Evolutionary conservation across 2,113 vertebrate species (phyloP).

Genomic region (Forbesichthys papilliferus): DNA sequence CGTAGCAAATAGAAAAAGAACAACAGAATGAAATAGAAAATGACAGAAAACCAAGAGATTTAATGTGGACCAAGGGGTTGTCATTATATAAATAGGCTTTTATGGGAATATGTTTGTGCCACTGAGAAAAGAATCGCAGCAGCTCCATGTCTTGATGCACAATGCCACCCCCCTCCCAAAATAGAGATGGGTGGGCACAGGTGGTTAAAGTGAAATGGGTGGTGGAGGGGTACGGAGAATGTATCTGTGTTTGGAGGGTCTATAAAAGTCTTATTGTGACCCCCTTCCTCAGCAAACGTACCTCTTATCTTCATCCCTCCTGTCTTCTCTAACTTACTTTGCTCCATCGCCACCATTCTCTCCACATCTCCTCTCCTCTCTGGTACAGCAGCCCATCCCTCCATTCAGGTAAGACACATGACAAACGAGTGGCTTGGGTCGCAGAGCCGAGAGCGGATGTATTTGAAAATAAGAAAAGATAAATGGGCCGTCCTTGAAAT

Average conservation of each 20-base stretch:
- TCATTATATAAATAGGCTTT: slow-evolving; percentile 30
- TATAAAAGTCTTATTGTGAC: slow-evolving; percentile 56
- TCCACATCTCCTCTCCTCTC: slow-evolving; percentile 8
- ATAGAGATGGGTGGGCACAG: slow-evolving; percentile 34
- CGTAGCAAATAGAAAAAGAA: too few species aligned
- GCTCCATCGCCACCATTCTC: slow-evolving; percentile 22
- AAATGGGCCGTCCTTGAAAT: neutral
- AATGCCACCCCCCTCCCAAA: slow-evolving; percentile 26
- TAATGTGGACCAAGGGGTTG: too few species aligned
- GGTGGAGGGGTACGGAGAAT: neutral
- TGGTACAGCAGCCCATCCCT: slow-evolving; percentile 33
- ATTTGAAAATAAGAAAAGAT: neutral
- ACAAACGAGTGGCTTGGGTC: neutral
- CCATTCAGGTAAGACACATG: slow-evolving; percentile 46
- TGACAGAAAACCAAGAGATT: too few species aligned
- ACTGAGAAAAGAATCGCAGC: slow-evolving; percentile 15
- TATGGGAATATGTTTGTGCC: slow-evolving; percentile 14
- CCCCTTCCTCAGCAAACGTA: slow-evolving; percentile 23
- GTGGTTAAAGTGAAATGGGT: slow-evolving; percentile 18
- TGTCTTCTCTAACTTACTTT: slow-evolving; percentile 19
- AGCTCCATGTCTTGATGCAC: slow-evolving; percentile 32
- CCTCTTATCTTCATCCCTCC: slow-evolving; percentile 21
- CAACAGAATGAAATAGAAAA: too few species aligned
- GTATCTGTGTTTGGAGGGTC: slow-evolving; percentile 18
- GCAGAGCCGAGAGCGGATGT: neutral